phyloP scores from a whole-genome alignment of 2,113 vertebrate genomes.

The Channa argus region DNA sequence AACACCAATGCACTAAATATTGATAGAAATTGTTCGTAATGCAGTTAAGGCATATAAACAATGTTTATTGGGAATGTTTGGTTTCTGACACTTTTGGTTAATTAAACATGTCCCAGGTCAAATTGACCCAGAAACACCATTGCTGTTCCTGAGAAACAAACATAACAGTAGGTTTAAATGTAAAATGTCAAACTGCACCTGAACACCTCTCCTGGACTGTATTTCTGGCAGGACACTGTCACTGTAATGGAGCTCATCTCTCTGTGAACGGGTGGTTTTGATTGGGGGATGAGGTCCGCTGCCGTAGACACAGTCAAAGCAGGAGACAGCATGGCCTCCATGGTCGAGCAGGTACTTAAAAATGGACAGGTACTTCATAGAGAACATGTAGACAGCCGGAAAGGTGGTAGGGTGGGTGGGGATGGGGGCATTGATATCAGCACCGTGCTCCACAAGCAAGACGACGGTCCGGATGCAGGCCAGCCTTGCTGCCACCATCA shows the following conservation, averaged over 20 bases:
- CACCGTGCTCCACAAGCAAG: constrained; percentile 90
- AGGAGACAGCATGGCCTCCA: constrained; percentile 88
- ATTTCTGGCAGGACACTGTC: background rate
- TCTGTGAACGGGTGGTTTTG: constrained; percentile 38
- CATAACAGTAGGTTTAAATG: too few relatives aligned
- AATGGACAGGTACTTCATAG: constrained; percentile 88
- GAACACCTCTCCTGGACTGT: constrained; percentile 36
- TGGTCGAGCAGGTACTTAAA: constrained; percentile 93
- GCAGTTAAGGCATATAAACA: too few relatives aligned
- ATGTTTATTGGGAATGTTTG: too few relatives aligned
- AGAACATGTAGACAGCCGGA: constrained; percentile 93
- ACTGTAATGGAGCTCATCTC: constrained; percentile 26
- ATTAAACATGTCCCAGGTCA: too few relatives aligned
- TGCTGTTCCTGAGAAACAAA: too few relatives aligned
- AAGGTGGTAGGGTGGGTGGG: constrained; percentile 92
- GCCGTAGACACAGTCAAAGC: constrained; percentile 90
- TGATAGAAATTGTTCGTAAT: too few relatives aligned
- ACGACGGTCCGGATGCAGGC: constrained; percentile 87
- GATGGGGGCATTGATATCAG: constrained; percentile 89
- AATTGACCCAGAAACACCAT: too few relatives aligned
- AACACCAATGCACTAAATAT: too few relatives aligned
- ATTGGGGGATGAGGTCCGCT: constrained; percentile 86
- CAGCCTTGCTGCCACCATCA: constrained; percentile 91
- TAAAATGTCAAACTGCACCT: constrained; percentile 48
- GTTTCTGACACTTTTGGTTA: too few relatives aligned